Evolutionary conservation across 2,113 vertebrate species (phyloP), one percentile per base, ranked within the genome.

Genomic region (Microcebus tavaratra): DNA sequence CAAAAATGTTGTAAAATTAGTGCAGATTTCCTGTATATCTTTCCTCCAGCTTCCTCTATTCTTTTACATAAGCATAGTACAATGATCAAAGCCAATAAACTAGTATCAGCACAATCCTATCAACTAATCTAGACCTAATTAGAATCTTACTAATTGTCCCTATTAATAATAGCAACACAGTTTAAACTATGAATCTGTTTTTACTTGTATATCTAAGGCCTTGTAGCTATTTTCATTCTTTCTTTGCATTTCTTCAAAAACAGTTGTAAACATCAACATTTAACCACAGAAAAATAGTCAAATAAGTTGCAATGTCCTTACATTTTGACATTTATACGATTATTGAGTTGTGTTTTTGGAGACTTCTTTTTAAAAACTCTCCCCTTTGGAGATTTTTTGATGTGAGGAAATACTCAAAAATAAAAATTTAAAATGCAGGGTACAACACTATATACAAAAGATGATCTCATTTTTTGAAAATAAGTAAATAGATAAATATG

Each of bases 221-320:
- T 96, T 61, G 4, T 21, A 86, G 85, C 65, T 42, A 75, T 57
- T 92, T 45, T 96, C 34, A 65, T 75, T 80, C 13, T 84, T 36
- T 6, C 25, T 25, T 34, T 85, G 15, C 27, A 82, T 81, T 85
- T n/a, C 53, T 73, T 61, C 42, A 96, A 92, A 78, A 78, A 23
- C 0, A 80, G 87, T 39, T 81, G 11, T 67, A 94, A 96, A 90
- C 11, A 11, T 89, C 50, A 57, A 13, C 79, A 15, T 63, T 63
- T 92, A 94, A 95, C 13, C 17, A 96, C 13, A 88, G 63, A 95
- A 36, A 83, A 36, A 84, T 7, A 79, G 34, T 80, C 57, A 92
- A 92, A 94, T 88, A 93, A 68, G 83, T 90, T 42, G 25, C 59
- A 84, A 12, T 48, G 23, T 90, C 21, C 29, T 92, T 96, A 57